These are phyloP conservation scores for Stichodactyla helianthus DNA, from an alignment of 64 coral and sea anemone genomes.

Conservation along the genomic window DNA sequence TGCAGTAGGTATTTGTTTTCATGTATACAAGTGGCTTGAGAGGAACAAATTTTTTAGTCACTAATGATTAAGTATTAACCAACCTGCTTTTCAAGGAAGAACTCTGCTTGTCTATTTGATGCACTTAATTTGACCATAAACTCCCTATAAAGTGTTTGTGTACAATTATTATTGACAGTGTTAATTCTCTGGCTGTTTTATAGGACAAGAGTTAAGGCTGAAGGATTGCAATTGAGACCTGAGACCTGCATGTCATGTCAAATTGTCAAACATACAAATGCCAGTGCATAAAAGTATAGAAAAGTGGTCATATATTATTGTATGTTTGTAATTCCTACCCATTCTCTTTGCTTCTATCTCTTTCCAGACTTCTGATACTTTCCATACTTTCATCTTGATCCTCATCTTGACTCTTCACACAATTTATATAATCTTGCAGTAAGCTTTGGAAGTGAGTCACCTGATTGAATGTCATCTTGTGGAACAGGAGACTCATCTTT, in stretches of 20 bases:
- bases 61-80: neutral
- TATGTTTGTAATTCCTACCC: slow-evolving; percentile 9
- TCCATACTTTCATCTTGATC: slow-evolving; percentile 7
- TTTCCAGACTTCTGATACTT: neutral
- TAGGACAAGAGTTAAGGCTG: no score
- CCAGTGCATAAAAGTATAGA: no score
- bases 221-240: no score
- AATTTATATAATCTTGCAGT: slow-evolving; percentile 45
- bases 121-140: slow-evolving; percentile 20
- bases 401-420: neutral
- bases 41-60: no score
- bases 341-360: neutral
- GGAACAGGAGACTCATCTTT: slow-evolving; percentile 68
- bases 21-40: no score
- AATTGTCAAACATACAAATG: no score
- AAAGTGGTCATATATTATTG: neutral
- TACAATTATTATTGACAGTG: no score
- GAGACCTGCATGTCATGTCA: no score
- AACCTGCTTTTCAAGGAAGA: slow-evolving; percentile 83
- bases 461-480: slow-evolving; percentile 94
- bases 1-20: no score
- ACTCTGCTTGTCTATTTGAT: slow-evolving; percentile 84
- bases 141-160: neutral
- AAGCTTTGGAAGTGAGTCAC: slow-evolving; percentile 69
- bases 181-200: no score